A percentile compares a stretch with the other conserved stretches of the same genome.
phyloP scores from a whole-genome alignment of 2,888 invertebrate species.

The Ceraclea dissimilis region DNA sequence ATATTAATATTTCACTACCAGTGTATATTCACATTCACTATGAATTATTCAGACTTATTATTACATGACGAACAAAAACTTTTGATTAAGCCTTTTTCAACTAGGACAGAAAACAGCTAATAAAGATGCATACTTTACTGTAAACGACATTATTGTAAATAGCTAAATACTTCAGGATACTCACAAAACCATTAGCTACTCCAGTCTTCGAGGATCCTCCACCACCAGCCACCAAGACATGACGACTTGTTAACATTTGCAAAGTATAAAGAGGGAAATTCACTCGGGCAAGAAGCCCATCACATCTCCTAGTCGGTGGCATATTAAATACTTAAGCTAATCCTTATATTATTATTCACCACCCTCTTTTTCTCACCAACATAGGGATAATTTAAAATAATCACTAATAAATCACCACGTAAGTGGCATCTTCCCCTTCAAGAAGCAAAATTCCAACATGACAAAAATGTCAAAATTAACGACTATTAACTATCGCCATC shows the following conservation, averaged over 20 bases:
- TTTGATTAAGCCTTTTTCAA: no score
- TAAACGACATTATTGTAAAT: no score
- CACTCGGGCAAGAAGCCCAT: slow-evolving; percentile 75
- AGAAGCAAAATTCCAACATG: slow-evolving; percentile 24
- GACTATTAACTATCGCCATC: slow-evolving; percentile 2
- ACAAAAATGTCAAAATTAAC: slow-evolving; percentile 22
- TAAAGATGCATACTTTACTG: no score
- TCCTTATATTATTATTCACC: slow-evolving; percentile 7
- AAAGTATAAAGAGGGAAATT: slow-evolving; percentile 92
- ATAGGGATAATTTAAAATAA: slow-evolving; percentile 12
- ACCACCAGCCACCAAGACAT: slow-evolving; percentile 93
- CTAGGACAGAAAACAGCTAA: no score
- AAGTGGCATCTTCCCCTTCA: slow-evolving; percentile 17
- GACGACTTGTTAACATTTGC: slow-evolving; percentile 83
- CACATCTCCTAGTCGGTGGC: slow-evolving; percentile 36
- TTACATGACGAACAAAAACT: no score
- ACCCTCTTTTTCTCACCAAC: slow-evolving; percentile 6
- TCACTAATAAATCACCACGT: slow-evolving; percentile 21
- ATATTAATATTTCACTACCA: no score
- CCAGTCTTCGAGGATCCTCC: slow-evolving; percentile 97
- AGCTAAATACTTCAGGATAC: no score
- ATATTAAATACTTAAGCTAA: slow-evolving; percentile 10
- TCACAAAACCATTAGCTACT: slow-evolving; percentile 93
- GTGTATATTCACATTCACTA: no score
- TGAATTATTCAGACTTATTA: no score